A percentile compares a stretch with the other conserved stretches of the same genome.
Evolutionary conservation across 2,113 vertebrate genomes (phyloP).

Genomic region (Cebus imitator): DNA sequence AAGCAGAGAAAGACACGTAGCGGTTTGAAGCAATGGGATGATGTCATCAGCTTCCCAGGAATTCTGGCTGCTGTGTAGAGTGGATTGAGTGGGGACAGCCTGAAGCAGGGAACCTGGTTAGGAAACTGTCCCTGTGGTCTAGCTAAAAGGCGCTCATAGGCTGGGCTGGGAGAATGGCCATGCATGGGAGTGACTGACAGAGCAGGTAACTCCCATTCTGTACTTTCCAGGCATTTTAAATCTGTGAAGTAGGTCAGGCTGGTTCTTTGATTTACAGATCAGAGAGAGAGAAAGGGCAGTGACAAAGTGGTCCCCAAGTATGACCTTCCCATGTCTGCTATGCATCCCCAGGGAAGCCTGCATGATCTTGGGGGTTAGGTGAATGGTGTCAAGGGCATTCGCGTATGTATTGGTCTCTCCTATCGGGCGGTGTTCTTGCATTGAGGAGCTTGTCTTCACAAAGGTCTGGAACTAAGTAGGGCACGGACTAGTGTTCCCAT

Average conservation of each 20-base stretch:
- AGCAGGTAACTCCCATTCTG: not conserved
- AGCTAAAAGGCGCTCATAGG: not conserved
- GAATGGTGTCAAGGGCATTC: conserved; percentile 11
- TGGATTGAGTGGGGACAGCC: not conserved
- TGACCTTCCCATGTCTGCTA: not conserved
- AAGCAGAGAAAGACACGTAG: not conserved
- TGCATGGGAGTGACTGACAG: not conserved
- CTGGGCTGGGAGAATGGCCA: not conserved
- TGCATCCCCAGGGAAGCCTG: rapidly evolving
- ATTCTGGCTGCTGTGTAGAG: not conserved
- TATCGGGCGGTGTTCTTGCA: not conserved
- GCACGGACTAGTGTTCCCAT: conserved; percentile 60
- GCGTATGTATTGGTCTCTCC: not conserved
- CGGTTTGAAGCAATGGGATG: not conserved
- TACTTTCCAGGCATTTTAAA: not conserved
- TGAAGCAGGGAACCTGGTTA: not conserved
- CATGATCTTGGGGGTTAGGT: too few relatives aligned
- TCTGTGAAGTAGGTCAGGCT: not conserved
- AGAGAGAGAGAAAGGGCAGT: not conserved
- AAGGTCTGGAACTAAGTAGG: conserved; percentile 61
- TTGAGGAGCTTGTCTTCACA: not conserved
- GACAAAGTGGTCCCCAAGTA: not conserved
- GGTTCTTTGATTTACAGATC: not conserved
- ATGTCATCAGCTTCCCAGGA: not conserved
- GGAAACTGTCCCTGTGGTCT: not conserved